Evolutionary conservation across 2,797 vertebrate genomes (phyloP).

Genomic region (Urosaurus nigricauda): DNA sequence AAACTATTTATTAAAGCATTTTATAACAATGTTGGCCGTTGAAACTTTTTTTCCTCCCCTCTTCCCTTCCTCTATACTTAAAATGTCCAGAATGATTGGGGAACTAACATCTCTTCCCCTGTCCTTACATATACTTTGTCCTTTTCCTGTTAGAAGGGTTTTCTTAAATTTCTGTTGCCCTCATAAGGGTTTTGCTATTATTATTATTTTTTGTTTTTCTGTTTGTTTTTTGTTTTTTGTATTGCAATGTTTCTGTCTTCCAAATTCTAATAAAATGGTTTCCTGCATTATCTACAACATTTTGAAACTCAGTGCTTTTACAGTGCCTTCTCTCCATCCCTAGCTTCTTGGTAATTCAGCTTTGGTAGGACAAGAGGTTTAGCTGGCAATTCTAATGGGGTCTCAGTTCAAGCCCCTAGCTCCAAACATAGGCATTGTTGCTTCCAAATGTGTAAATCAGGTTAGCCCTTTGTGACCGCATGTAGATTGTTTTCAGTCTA

Average conservation of each 20-base stretch:
- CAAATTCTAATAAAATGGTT: constrained; percentile 76
- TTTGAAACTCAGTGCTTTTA: constrained; percentile 57
- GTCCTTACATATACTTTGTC: constrained; percentile 49
- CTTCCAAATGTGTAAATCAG: background rate
- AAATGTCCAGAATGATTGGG: constrained; percentile 71
- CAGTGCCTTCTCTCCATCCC: background rate
- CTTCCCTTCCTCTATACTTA: constrained; percentile 65
- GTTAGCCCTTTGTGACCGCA: background rate
- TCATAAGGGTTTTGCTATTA: constrained; percentile 55
- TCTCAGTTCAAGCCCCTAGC: background rate
- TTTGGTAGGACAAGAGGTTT: background rate
- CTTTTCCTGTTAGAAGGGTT: background rate
- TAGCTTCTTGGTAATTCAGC: background rate
- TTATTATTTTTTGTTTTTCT: too few relatives aligned
- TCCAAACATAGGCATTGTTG: background rate
- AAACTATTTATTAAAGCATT: constrained; percentile 97
- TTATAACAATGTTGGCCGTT: constrained; percentile 86
- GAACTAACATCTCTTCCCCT: constrained; percentile 70
- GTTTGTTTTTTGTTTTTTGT: constrained; percentile 34
- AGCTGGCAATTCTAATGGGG: background rate
- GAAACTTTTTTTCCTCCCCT: constrained; percentile 68
- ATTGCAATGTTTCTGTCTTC: constrained; percentile 76
- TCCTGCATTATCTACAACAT: constrained; percentile 73
- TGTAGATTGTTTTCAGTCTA: too few relatives aligned
- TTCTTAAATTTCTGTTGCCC: constrained; percentile 61